Percentiles rank a stretch among this genome's conserved stretches.
Evolutionary conservation across 2,797 vertebrate species (phyloP).

Genomic region (Pangasius macronema): DNA sequence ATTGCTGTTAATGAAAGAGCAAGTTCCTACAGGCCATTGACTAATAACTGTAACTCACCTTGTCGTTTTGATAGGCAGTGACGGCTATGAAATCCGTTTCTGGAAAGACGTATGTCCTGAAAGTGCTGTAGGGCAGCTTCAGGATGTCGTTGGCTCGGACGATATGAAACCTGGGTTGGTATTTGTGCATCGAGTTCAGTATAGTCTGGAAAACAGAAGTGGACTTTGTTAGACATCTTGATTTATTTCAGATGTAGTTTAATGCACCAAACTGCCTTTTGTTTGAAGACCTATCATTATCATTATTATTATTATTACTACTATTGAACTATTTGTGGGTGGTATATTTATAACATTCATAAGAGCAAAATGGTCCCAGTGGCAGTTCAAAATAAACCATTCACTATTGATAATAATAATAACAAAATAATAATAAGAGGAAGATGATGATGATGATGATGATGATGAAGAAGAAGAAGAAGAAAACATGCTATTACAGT

Average conservation of each 20-base stretch:
- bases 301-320: neutral
- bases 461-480: neutral
- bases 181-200: slow-evolving; percentile 97
- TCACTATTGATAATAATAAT: neutral
- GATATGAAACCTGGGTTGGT: slow-evolving; percentile 94
- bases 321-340: neutral
- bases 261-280: neutral
- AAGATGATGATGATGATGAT: neutral
- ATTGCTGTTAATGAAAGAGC: neutral
- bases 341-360: neutral
- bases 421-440: neutral
- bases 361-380: neutral
- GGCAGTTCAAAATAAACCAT: neutral
- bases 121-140: slow-evolving; percentile 94
- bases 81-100: slow-evolving; percentile 97
- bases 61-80: slow-evolving; percentile 97
- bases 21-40: neutral
- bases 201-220: slow-evolving; percentile 81
- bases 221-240: neutral
- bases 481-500: neutral
- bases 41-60: slow-evolving; percentile 74
- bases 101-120: slow-evolving; percentile 93
- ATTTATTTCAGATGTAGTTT: neutral
- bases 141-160: slow-evolving; percentile 93
- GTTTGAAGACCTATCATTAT: neutral